A percentile compares a stretch with the other conserved stretches of the same genome.
Conservation (phyloP, 2,888 invertebrate genomes). For the Bedellia somnulentella region DNA sequence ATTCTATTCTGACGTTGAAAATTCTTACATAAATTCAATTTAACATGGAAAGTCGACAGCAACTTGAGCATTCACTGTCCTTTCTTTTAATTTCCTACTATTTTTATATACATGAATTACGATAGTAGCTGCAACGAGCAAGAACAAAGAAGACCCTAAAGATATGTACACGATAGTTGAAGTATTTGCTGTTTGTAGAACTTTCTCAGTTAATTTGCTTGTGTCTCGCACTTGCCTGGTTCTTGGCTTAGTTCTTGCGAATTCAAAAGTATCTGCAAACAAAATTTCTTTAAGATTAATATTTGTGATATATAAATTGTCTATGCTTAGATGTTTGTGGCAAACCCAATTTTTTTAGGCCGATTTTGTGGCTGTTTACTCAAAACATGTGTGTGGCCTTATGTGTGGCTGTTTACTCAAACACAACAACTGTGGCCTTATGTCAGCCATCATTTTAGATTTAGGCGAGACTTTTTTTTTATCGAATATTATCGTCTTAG, state of each 20-base stretch:
- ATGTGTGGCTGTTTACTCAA: no score
- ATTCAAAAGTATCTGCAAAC: conserved; percentile 41
- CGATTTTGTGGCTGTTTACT: no score
- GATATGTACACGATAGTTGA: conserved; percentile 22
- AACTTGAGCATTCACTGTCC: conserved; percentile 8
- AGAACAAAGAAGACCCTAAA: conserved; percentile 23
- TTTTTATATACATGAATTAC: conserved; percentile 22
- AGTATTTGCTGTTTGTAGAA: conserved; percentile 15
- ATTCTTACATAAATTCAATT: conserved; percentile 4
- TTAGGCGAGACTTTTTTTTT: no score
- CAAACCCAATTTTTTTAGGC: no score
- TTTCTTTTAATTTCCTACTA: conserved; percentile 16
- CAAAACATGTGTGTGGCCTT: no score
- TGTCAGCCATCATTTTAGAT: no score
- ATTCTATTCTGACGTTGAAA: conserved; percentile 15
- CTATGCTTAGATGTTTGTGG: no score
- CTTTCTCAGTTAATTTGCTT: conserved; percentile 15
- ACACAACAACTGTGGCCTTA: no score
- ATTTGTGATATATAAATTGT: conserved; percentile 1
- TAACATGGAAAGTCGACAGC: conserved; percentile 16
- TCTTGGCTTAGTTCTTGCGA: conserved; percentile 29
- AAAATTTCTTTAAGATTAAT: neutral
- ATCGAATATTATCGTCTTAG: no score
- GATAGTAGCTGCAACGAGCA: conserved; percentile 23
- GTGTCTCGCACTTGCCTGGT: conserved; percentile 35